These are phyloP conservation scores for Nannobrachium achirus DNA, from an alignment of 2,113 vertebrate species.

Conservation along the genomic window DNA sequence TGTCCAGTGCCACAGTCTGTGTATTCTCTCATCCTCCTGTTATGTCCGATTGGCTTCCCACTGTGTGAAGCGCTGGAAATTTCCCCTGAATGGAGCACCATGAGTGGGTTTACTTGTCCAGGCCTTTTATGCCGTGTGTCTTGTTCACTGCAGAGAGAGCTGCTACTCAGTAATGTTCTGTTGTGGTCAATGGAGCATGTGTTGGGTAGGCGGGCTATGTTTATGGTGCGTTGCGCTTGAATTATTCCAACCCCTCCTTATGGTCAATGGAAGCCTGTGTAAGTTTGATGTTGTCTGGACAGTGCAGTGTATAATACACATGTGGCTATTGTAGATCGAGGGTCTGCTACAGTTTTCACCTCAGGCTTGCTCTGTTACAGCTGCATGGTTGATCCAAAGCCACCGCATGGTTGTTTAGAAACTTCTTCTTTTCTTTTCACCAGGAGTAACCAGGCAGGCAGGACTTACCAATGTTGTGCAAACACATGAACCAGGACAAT, in stretches of 20 bases:
- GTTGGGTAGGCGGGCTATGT: background rate
- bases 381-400: too few species aligned
- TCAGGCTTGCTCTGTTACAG: too few species aligned
- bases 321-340: too few species aligned
- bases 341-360: too few species aligned
- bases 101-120: background rate
- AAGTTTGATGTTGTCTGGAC: background rate
- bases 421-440: too few species aligned
- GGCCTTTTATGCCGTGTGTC: background rate
- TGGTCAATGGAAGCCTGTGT: background rate
- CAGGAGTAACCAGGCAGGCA: too few species aligned
- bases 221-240: background rate
- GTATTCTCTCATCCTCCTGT: constrained; percentile 41
- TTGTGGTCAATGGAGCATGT: background rate
- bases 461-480: too few species aligned
- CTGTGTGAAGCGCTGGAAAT: constrained; percentile 1
- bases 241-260: background rate
- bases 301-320: background rate
- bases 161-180: background rate
- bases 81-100: background rate
- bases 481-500: too few species aligned
- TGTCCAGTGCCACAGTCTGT: constrained; percentile 12
- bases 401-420: too few species aligned
- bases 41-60: constrained; percentile 6
- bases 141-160: background rate